phyloP scores from a whole-genome alignment of 53 echinoderm and acorn worm species.

The Luidia sarsii region DNA sequence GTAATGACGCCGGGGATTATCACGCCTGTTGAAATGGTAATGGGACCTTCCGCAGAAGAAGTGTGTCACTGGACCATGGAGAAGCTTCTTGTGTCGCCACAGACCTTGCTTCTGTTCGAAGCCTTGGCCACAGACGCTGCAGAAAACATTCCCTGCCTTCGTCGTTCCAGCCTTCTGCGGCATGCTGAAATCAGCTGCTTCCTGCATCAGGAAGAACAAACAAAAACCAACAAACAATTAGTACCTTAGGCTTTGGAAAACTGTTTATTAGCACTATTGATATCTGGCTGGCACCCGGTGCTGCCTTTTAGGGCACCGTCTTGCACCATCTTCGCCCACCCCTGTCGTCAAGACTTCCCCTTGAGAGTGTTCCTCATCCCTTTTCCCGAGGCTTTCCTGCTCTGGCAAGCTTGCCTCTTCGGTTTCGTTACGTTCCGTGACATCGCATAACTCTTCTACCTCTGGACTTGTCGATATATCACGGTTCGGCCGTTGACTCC shows the following conservation, averaged over 20 bases:
- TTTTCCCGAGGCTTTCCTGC: too few species aligned
- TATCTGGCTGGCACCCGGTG: too few species aligned
- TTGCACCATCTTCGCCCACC: too few species aligned
- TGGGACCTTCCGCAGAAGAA: not conserved
- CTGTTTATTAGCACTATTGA: too few species aligned
- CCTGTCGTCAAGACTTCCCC: too few species aligned
- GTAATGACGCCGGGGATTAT: slow-evolving; percentile 8
- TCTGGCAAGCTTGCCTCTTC: too few species aligned
- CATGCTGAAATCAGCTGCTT: slow-evolving; percentile 1
- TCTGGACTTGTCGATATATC: not conserved
- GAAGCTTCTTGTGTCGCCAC: not conserved
- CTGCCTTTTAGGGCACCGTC: too few species aligned
- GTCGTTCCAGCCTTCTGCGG: not conserved
- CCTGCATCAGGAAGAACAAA: slow-evolving; percentile 12
- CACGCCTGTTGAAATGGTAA: slow-evolving; percentile 17
- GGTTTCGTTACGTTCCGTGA: too few species aligned
- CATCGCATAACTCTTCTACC: not conserved
- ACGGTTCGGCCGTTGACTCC: not conserved
- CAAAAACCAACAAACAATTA: not conserved
- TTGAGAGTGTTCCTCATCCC: too few species aligned
- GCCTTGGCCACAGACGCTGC: slow-evolving; percentile 16
- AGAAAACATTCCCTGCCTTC: not conserved
- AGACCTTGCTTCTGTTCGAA: slow-evolving; percentile 16
- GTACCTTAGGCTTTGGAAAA: too few species aligned
- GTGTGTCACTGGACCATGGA: not conserved